phyloP scores from a whole-genome alignment of 2,888 invertebrate genomes.

The Lepidocyrtoides sp. region DNA sequence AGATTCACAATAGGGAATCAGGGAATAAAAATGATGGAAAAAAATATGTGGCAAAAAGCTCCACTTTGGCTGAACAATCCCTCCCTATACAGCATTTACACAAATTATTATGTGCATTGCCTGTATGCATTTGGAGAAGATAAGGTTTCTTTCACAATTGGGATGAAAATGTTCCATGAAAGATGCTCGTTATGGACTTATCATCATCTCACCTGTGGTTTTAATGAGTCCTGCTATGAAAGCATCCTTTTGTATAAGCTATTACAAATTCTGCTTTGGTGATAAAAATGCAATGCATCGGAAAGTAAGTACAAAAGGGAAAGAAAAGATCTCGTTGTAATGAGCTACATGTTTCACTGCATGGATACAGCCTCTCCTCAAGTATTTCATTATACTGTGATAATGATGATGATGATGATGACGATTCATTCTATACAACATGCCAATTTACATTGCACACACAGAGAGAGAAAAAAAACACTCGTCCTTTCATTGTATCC shows the following conservation, averaged over 20 bases:
- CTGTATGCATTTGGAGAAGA: neutral
- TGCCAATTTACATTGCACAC: conserved; percentile 70
- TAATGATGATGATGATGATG: conserved; percentile 47
- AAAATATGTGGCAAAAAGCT: conserved; percentile 30
- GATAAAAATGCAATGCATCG: conserved; percentile 35
- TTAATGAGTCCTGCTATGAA: conserved; percentile 78
- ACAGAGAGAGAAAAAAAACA: conserved; percentile 62
- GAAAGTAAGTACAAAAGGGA: conserved; percentile 19
- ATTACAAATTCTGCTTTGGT: neutral
- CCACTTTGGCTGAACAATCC: neutral
- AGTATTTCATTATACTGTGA: conserved; percentile 42
- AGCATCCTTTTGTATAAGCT: conserved; percentile 63
- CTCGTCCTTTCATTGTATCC: conserved; percentile 70
- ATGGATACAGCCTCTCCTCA: conserved; percentile 44
- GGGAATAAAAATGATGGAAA: conserved; percentile 46
- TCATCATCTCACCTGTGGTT: conserved; percentile 80
- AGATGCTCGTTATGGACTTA: conserved; percentile 79
- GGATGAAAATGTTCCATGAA: conserved; percentile 69
- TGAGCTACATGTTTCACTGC: conserved; percentile 42
- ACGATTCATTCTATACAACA: conserved; percentile 58
- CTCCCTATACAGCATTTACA: conserved; percentile 15
- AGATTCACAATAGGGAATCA: conserved; percentile 67
- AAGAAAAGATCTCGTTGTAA: conserved; percentile 49
- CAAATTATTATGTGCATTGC: neutral
- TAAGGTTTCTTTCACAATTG: conserved; percentile 60